Evolutionary conservation across 1,140 invertebrate genomes (phyloP).

Genomic region (Liolophura sinensis): DNA sequence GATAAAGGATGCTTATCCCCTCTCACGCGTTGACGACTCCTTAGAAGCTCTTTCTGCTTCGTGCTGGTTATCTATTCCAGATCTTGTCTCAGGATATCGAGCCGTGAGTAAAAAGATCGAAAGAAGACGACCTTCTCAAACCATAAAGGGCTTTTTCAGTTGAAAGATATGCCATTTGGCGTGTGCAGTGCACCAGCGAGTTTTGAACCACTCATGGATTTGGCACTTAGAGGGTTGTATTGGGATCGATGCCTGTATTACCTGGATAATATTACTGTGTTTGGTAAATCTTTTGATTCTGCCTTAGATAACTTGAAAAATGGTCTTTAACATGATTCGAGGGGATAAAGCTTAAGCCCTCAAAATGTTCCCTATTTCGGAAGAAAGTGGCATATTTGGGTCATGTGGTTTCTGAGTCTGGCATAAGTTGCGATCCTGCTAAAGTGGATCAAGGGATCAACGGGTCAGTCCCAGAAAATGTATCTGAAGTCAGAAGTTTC

Average conservation of each 20-base stretch:
- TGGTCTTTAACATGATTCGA: conserved; percentile 27
- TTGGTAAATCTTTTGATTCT: conserved; percentile 16
- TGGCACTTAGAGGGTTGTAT: conserved; percentile 15
- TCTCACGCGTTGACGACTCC: conserved; percentile 60
- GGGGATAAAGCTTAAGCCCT: conserved; percentile 18
- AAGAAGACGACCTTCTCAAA: conserved; percentile 33
- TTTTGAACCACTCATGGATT: conserved; percentile 22
- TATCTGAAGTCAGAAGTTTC: conserved; percentile 4
- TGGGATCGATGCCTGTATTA: conserved; percentile 20
- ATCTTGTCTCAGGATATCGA: conserved; percentile 61
- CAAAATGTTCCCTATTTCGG: conserved; percentile 17
- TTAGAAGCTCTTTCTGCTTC: conserved; percentile 47
- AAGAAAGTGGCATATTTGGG: conserved; percentile 14
- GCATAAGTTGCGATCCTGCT: conserved; percentile 1
- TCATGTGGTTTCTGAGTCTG: conserved; percentile 11
- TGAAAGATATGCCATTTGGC: conserved; percentile 24
- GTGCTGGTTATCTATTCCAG: conserved; percentile 57
- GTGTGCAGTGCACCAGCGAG: conserved; percentile 13
- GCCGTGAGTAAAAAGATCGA: conserved; percentile 41
- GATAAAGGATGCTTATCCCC: conserved; percentile 59
- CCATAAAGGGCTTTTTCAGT: conserved; percentile 26
- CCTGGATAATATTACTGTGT: conserved; percentile 18
- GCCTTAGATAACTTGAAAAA: too few relatives aligned
- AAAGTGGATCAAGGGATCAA: conserved; percentile 2
- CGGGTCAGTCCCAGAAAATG: conserved; percentile 4